Conservation (phyloP, 1,140 invertebrate species). For the Sitophilus oryzae region DNA sequence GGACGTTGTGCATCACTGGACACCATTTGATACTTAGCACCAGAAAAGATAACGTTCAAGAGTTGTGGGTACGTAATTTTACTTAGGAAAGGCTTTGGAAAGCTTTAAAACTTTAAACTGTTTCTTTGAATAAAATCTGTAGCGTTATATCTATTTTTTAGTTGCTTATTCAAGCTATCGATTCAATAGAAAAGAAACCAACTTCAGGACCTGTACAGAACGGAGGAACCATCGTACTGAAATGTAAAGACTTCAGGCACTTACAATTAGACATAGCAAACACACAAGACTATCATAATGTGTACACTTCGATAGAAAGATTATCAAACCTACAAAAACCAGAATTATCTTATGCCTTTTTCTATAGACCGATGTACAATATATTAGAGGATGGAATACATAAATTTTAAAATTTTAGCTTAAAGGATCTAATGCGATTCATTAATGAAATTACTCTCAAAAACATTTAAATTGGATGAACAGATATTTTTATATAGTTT, state of each 20-base stretch:
- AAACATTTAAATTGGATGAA: too few species aligned
- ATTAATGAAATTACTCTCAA: too few species aligned
- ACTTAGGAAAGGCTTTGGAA: neutral
- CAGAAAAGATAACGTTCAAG: slow-evolving; percentile 70
- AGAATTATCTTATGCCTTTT: slow-evolving; percentile 85
- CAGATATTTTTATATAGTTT: too few species aligned
- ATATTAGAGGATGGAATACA: slow-evolving; percentile 93
- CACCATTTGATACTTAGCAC: slow-evolving; percentile 90
- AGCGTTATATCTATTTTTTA: slow-evolving; percentile 44
- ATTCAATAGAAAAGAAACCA: slow-evolving; percentile 77
- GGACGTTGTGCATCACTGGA: slow-evolving; percentile 88
- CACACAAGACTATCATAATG: slow-evolving; percentile 77
- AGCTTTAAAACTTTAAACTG: neutral
- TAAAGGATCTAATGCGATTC: too few species aligned
- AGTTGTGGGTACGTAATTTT: slow-evolving; percentile 74
- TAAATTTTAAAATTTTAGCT: too few species aligned
- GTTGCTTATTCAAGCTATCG: slow-evolving; percentile 91
- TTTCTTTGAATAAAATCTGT: neutral
- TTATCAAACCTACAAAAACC: slow-evolving; percentile 75
- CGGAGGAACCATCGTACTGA: slow-evolving; percentile 81
- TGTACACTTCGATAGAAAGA: slow-evolving; percentile 82
- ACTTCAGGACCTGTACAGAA: slow-evolving; percentile 54
- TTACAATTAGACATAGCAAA: slow-evolving; percentile 80
- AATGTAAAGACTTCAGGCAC: slow-evolving; percentile 94
- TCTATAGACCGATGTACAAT: slow-evolving; percentile 83